phyloP scores from a whole-genome alignment of 2,888 invertebrate species.

The Hoplodrina blanda region DNA sequence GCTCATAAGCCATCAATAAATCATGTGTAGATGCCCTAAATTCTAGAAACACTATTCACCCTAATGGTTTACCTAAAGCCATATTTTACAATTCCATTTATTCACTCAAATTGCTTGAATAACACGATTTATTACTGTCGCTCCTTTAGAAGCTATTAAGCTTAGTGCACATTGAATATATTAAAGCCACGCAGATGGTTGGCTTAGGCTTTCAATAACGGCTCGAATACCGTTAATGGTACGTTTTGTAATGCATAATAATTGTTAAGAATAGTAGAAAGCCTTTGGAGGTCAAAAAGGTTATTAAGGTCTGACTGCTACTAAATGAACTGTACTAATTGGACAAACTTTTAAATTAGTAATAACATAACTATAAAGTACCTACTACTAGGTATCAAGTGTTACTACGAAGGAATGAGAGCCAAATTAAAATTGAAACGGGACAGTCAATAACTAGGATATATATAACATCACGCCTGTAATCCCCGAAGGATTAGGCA shows the following conservation, averaged over 20 bases:
- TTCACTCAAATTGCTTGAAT: constrained; percentile 51
- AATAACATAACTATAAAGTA: no score
- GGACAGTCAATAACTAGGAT: no score
- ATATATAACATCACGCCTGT: no score
- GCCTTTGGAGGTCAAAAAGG: not conserved
- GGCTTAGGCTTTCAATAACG: constrained; percentile 34
- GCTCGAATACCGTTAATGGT: constrained; percentile 21
- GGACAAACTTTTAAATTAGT: no score
- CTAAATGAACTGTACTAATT: no score
- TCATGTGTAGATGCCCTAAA: constrained; percentile 4
- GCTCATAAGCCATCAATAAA: not conserved
- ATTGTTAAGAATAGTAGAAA: not conserved
- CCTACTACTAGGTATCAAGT: no score
- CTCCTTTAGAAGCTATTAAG: constrained; percentile 49
- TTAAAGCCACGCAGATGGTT: constrained; percentile 44
- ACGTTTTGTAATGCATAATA: constrained; percentile 11
- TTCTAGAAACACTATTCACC: constrained; percentile 26
- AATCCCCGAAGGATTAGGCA: no score
- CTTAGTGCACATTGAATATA: constrained; percentile 57
- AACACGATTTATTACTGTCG: constrained; percentile 51
- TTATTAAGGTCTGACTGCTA: no score
- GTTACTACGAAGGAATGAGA: no score
- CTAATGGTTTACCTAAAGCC: constrained; percentile 7
- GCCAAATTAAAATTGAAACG: no score
- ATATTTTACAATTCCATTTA: constrained; percentile 53